Base-by-base conservation (phyloP, 1,140 invertebrate species). In the Bradynema listronoti region DNA sequence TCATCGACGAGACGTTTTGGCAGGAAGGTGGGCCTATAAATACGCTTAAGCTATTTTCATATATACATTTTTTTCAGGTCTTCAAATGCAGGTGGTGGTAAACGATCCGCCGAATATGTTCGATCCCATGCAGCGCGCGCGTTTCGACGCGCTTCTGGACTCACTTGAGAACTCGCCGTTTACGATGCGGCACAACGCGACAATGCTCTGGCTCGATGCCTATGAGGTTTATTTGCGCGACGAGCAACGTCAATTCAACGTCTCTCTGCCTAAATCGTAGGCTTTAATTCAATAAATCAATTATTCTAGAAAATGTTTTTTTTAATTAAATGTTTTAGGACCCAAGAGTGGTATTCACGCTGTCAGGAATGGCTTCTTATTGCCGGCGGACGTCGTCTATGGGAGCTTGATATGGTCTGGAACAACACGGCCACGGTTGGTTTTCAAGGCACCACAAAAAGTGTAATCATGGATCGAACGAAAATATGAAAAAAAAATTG, bases 1-100 rank as follows among this genome's bases (percentile, higher is more conserved):
- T 78, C 7, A 77, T 77, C 41, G 73, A 78, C 54, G 76, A 77
- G 93, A 82, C 74, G 3, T 78, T 77, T 56, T 77, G 74, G 74
- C 46, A 67, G 59, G 76, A 77, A 72, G 74, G 73, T 71, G 30
- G 22, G 9, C 65, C 22, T 30, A 7, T 32, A 11, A 43, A 60
- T 9, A 62, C 34, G 27, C 11, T 29, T 27, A 4, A 14, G n/a
- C 5, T 43, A 19, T 42, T n/a, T n/a, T n/a, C n/a, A n/a, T n/a
- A 68, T 46, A 41, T 45, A 19, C 30, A 11, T 6, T 51, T 52
- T 34, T 47, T 75, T 55, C 11, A 73, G 72, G 72, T 30, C 70
- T 77, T 36, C 74, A 77, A 60, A 61, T 78, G 58, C 74, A 77
- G 66, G 69, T 77, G 32, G 75, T 78, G n/a, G 68, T 77, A 2